Evolutionary conservation across 2,797 vertebrate genomes (phyloP).

Genomic region (Siniperca undulata): DNA sequence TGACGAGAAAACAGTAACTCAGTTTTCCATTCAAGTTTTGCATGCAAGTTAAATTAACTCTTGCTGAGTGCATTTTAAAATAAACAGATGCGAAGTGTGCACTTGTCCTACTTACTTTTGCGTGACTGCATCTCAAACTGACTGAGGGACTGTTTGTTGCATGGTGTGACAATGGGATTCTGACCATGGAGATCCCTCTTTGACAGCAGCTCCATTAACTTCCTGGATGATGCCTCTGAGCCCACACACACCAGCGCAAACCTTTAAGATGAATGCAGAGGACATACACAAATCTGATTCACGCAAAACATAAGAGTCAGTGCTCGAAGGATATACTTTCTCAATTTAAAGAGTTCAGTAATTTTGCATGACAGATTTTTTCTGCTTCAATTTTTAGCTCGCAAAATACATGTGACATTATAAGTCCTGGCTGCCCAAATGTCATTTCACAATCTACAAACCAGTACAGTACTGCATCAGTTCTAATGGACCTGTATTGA

Average conservation of each 20-base stretch:
- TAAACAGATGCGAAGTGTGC: background rate
- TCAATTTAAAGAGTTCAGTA: background rate
- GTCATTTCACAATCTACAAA: background rate
- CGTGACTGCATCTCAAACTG: constrained; percentile 99
- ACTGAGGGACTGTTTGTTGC: constrained; percentile 99
- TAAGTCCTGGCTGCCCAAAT: background rate
- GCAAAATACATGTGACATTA: background rate
- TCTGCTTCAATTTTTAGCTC: background rate
- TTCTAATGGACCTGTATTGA: too few relatives aligned
- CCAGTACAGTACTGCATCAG: background rate
- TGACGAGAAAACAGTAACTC: background rate
- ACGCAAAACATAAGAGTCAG: background rate
- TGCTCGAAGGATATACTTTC: background rate
- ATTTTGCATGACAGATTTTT: background rate
- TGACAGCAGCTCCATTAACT: constrained; percentile 95
- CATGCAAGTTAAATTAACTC: background rate
- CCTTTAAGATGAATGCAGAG: constrained; percentile 74
- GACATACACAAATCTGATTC: background rate
- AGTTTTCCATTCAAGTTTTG: background rate
- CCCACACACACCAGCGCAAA: constrained; percentile 98
- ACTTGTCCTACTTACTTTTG: constrained; percentile 90
- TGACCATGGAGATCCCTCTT: constrained; percentile 98
- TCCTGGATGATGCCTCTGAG: constrained; percentile 96
- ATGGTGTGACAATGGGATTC: constrained; percentile 97
- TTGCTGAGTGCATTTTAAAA: background rate